Conservation (phyloP, 2,113 vertebrate species). For the Pachycephala philippinensis region DNA sequence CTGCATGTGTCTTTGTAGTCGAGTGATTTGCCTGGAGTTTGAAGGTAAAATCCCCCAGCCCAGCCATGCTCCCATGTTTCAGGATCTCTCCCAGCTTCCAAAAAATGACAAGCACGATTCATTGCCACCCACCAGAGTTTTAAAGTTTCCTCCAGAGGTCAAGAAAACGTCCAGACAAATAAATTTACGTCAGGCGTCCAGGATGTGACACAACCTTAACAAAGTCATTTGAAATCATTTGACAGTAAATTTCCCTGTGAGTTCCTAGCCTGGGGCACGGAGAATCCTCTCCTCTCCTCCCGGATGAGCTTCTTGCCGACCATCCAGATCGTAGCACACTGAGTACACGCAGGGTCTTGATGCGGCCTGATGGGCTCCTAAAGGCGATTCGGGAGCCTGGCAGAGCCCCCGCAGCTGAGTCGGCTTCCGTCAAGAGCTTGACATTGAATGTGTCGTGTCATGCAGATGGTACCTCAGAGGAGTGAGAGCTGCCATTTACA, state of each 20-base stretch:
- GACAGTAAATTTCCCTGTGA: slow-evolving; percentile 75
- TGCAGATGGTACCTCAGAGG: slow-evolving; percentile 70
- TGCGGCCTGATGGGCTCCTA: slow-evolving; percentile 73
- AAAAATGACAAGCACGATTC: background rate
- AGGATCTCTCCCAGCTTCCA: background rate
- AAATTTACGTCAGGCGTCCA: slow-evolving; percentile 71
- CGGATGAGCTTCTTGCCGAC: slow-evolving; percentile 52
- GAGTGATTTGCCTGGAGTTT: background rate
- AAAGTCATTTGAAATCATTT: slow-evolving; percentile 79
- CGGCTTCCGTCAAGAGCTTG: slow-evolving; percentile 80
- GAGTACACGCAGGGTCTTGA: slow-evolving; percentile 27
- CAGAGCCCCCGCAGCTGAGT: slow-evolving; percentile 63
- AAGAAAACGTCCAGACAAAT: slow-evolving; percentile 72
- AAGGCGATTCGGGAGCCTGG: slow-evolving; percentile 74
- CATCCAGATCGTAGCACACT: slow-evolving; percentile 41
- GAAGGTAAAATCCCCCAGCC: background rate
- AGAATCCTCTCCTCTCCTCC: slow-evolving; percentile 56
- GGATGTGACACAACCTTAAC: slow-evolving; percentile 74
- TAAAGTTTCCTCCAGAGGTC: slow-evolving; percentile 67
- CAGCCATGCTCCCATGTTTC: background rate
- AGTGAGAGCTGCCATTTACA: slow-evolving; percentile 88
- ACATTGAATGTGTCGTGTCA: slow-evolving; percentile 81
- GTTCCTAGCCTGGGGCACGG: slow-evolving; percentile 67
- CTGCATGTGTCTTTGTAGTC: background rate
- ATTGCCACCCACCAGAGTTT: slow-evolving; percentile 43